These are phyloP conservation scores for Taurulus bubalis DNA, from an alignment of 2,113 vertebrate species.

Conservation along the genomic window DNA sequence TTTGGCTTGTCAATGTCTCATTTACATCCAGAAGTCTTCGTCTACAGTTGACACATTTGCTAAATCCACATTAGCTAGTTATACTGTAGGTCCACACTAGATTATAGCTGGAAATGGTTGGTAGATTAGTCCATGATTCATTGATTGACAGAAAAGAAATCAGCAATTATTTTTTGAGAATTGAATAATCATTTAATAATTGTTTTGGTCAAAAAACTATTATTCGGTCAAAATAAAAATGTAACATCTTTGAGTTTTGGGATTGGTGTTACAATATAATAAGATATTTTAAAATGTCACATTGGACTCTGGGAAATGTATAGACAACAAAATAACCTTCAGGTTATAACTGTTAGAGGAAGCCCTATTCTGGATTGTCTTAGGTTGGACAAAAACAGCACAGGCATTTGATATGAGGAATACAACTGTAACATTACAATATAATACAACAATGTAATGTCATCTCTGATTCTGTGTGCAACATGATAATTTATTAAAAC, in stretches of 20 bases:
- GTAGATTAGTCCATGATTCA: not conserved
- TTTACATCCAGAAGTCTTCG: not conserved
- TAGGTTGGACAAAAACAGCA: not conserved
- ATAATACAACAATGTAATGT: not conserved
- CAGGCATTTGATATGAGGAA: not conserved
- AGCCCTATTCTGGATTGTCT: not conserved
- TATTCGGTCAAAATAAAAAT: not conserved
- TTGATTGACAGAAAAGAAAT: not conserved
- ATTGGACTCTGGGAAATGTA: not conserved
- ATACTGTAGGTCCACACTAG: no score
- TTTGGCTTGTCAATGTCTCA: not conserved
- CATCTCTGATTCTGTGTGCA: not conserved
- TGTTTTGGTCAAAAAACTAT: not conserved
- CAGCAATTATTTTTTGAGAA: not conserved
- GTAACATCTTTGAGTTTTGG: not conserved
- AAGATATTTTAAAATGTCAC: not conserved
- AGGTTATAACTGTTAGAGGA: not conserved
- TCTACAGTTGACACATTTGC: not conserved
- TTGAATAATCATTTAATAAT: not conserved
- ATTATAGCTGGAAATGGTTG: not conserved
- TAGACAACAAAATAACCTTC: not conserved
- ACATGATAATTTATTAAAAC: not conserved
- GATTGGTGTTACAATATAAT: not conserved
- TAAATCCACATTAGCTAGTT: not conserved
- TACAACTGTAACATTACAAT: not conserved